phyloP scores from a whole-genome alignment of 2,888 invertebrate genomes.

The Callosobruchus maculatus region DNA sequence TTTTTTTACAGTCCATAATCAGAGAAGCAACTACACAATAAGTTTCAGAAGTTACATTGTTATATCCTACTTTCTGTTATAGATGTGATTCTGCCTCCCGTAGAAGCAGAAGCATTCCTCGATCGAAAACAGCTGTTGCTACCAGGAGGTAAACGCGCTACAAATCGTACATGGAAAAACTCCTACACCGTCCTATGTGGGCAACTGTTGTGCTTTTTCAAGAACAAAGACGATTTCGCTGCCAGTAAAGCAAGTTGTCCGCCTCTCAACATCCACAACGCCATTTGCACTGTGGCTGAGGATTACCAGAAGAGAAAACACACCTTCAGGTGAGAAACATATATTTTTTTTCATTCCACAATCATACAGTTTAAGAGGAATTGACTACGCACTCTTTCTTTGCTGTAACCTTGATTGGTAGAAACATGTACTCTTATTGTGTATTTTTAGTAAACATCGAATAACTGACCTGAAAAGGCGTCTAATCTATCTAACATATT shows the following conservation, averaged over 20 bases:
- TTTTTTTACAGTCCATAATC: too few species aligned
- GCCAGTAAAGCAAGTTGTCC: slow-evolving; percentile 85
- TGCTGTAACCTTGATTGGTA: too few species aligned
- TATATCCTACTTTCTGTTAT: slow-evolving; percentile 30
- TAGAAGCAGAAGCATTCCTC: slow-evolving; percentile 85
- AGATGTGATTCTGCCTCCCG: slow-evolving; percentile 72
- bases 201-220: slow-evolving; percentile 95
- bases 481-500: too few species aligned
- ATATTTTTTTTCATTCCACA: not conserved
- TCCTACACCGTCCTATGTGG: slow-evolving; percentile 95
- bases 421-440: too few species aligned
- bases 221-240: slow-evolving; percentile 87
- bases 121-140: slow-evolving; percentile 95
- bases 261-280: slow-evolving; percentile 75
- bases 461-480: too few species aligned
- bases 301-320: slow-evolving; percentile 95
- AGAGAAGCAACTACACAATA: too few species aligned
- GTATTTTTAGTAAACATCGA: too few species aligned
- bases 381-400: too few species aligned
- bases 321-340: slow-evolving; percentile 59
- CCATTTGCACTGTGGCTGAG: slow-evolving; percentile 79
- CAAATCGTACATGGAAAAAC: slow-evolving; percentile 92
- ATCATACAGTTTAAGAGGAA: too few species aligned
- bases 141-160: slow-evolving; percentile 89
- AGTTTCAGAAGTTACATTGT: too few species aligned